Evolutionary conservation across 2,888 invertebrate species (phyloP).

Genomic region (Brachypalpus laphriformis): DNA sequence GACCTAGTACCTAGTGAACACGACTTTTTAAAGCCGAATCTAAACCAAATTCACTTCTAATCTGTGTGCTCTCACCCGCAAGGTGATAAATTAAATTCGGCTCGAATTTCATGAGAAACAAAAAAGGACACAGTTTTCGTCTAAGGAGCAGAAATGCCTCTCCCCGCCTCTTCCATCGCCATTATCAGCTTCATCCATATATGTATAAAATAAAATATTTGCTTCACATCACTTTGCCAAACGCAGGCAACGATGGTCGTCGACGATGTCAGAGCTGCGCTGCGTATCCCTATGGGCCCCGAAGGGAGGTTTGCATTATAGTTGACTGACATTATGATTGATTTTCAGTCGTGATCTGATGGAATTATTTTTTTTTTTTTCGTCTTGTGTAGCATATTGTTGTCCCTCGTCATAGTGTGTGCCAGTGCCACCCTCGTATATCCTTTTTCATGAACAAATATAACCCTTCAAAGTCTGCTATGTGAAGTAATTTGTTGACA

Average conservation of each 20-base stretch:
- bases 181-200: slow-evolving; percentile 45
- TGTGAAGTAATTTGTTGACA: slow-evolving; percentile 64
- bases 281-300: slow-evolving; percentile 14
- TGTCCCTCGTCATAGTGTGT: slow-evolving; percentile 24
- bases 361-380: slow-evolving; percentile 43
- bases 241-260: slow-evolving; percentile 13
- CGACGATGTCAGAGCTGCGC: slow-evolving; percentile 1
- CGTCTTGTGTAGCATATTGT: slow-evolving; percentile 12
- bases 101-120: slow-evolving; percentile 25
- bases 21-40: slow-evolving; percentile 10
- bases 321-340: slow-evolving; percentile 72
- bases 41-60: slow-evolving; percentile 15
- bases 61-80: slow-evolving; percentile 4
- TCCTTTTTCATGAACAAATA: slow-evolving; percentile 56
- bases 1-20: neutral
- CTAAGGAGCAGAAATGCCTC: neutral
- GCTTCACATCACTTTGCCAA: slow-evolving; percentile 55
- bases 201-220: slow-evolving; percentile 49
- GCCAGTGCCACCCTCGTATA: slow-evolving; percentile 26
- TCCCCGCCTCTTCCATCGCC: neutral
- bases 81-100: slow-evolving; percentile 50
- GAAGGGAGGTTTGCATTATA: slow-evolving; percentile 62
- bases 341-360: slow-evolving; percentile 63
- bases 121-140: neutral
- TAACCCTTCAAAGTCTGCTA: slow-evolving; percentile 56